These are phyloP conservation scores for Elysia crispata DNA, from an alignment of 2,888 invertebrate genomes.

Conservation along the genomic window DNA sequence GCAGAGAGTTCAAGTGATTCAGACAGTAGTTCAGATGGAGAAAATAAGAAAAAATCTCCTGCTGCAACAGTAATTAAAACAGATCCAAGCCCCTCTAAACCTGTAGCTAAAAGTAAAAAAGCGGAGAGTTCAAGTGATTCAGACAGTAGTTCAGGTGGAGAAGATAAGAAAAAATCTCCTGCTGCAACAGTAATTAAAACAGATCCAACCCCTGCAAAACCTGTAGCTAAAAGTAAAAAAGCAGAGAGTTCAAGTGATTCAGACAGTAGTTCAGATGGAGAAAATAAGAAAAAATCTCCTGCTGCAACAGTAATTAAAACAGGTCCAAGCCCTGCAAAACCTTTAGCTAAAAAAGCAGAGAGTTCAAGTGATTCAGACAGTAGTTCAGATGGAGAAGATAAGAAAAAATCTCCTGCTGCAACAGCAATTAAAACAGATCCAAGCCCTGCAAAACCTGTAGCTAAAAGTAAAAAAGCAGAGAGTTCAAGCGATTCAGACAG, in stretches of 20 bases:
- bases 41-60: constrained; percentile 48
- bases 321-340: not conserved
- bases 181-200: not conserved
- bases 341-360: constrained; percentile 48
- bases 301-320: not conserved
- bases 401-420: no score
- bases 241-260: constrained; percentile 40
- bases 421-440: constrained; percentile 17
- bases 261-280: constrained; percentile 44
- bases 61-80: constrained; percentile 29
- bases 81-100: not conserved
- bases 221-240: constrained; percentile 35
- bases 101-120: not conserved
- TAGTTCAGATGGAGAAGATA: constrained; percentile 38
- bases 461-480: constrained; percentile 24
- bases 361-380: constrained; percentile 37
- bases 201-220: not conserved
- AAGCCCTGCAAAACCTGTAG: not conserved
- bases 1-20: constrained; percentile 60
- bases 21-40: constrained; percentile 54
- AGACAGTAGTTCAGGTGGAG: constrained; percentile 48
- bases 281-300: constrained; percentile 38
- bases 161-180: constrained; percentile 9
- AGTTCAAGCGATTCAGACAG: not conserved
- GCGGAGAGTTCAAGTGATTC: constrained; percentile 29